phyloP scores from a whole-genome alignment of 2,888 invertebrate genomes.

The Acleris emargana region DNA sequence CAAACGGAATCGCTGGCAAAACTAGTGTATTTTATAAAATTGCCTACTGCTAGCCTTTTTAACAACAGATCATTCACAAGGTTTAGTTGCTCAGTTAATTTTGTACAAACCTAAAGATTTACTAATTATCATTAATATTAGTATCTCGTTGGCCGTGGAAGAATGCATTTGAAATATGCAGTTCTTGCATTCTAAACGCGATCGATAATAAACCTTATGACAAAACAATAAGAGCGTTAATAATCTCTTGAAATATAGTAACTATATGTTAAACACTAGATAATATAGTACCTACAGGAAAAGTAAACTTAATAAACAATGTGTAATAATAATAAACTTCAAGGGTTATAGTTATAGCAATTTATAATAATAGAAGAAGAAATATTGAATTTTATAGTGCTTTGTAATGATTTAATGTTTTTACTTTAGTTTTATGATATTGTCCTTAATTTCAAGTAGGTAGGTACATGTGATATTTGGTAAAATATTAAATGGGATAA shows the following conservation, averaged over 20 bases:
- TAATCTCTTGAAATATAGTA: too few species aligned
- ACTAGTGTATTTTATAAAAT: too few species aligned
- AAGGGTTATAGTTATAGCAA: not conserved
- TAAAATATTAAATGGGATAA: too few species aligned
- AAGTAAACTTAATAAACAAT: conserved; percentile 5
- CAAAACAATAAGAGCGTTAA: too few species aligned
- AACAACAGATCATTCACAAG: not conserved
- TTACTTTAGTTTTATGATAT: not conserved
- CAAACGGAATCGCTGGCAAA: too few species aligned
- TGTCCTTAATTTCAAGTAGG: too few species aligned
- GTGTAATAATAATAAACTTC: not conserved
- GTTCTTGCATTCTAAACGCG: too few species aligned
- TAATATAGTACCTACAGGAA: conserved; percentile 10
- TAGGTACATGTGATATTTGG: too few species aligned
- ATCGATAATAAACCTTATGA: too few species aligned
- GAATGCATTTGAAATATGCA: not conserved
- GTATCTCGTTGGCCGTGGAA: not conserved
- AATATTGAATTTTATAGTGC: not conserved
- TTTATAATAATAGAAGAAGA: conserved; percentile 2
- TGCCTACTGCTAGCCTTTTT: too few species aligned
- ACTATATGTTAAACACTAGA: not conserved
- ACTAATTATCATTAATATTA: not conserved
- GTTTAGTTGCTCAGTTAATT: conserved; percentile 1
- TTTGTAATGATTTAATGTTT: conserved; percentile 3
- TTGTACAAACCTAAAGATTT: not conserved